Percentiles rank a stretch among this genome's conserved stretches.
Evolutionary conservation across 1,140 invertebrate genomes (phyloP).

Genomic region (Melipona quadrifasciata): DNA sequence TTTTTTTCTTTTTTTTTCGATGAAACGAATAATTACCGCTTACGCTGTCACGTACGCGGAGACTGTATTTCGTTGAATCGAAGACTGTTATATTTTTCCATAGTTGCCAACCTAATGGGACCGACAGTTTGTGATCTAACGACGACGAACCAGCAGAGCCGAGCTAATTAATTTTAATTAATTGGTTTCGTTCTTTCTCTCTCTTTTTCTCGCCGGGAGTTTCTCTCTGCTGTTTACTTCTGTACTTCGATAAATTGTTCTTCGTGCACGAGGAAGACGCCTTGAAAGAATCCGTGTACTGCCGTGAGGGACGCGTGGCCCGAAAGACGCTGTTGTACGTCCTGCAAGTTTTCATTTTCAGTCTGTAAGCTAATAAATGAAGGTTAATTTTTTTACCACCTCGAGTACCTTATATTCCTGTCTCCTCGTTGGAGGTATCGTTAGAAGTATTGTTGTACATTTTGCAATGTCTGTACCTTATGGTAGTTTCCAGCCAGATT

Average conservation of each 20-base stretch:
- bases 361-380: conserved; percentile 77
- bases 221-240: too few species aligned
- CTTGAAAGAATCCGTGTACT: conserved; percentile 33
- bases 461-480: neutral
- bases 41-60: neutral
- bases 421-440: neutral
- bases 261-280: neutral
- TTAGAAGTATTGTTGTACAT: neutral
- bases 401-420: neutral
- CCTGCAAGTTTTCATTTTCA: conserved; percentile 75
- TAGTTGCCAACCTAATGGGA: neutral
- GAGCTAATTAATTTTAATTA: neutral
- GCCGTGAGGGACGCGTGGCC: conserved; percentile 49
- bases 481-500: neutral
- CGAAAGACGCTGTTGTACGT: conserved; percentile 58
- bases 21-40: neutral
- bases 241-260: neutral
- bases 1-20: neutral
- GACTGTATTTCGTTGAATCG: neutral
- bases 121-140: neutral
- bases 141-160: neutral
- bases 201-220: neutral
- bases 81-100: conserved; percentile 17
- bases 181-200: neutral
- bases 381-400: conserved; percentile 75